Evolutionary conservation across 1,140 invertebrate species (phyloP), one percentile per base, ranked within the genome.

Genomic region (Heliconius hermathena): DNA sequence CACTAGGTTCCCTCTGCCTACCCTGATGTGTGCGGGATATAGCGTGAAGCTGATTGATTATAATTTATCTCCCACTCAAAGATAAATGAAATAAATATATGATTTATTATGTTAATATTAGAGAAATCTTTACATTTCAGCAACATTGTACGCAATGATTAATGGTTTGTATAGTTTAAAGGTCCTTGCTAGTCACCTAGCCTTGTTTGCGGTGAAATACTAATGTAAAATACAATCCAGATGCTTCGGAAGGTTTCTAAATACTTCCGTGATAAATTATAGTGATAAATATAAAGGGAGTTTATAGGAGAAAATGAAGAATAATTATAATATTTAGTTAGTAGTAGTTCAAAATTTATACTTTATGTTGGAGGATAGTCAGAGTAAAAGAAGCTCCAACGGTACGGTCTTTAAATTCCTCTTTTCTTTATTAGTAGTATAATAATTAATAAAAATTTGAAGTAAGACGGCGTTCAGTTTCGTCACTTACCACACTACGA

Each of bases 91-190:
- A 66, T 66, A 66, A 66, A 66, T 66, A 29, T 66, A 29, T n/a
- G 11, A 9, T 26, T 66, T 26, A 66, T 16, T 22, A 66, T 26
- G 11, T 66, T 26, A 66, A 66, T 66, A 66, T 16, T 22, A 3
- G n/a, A 16, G 3, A 13, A 22, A 29, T 66, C 13, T 66, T 66
- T 66, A 26, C 13, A 66, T n/a, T n/a, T 66, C 9, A 66, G 60
- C 60, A 66, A 66, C 11, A 29, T 66, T 29, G n/a, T 66, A 66
- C 26, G 13, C 8, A 16, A 73, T 73, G 38, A 73, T 73, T 73
- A 46, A 73, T 73, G 72, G 20, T 49, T 73, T 49, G 36, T 49
- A 26, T 73, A 26, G 22, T 66, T 26, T 66, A 66, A 66, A 66
- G 26, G 60, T 26, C 22, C 26, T 29, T 29, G 54, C 54, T 22